Percentiles rank a stretch among this genome's conserved stretches.
These are phyloP conservation scores for Andricus grossulariae DNA, from an alignment of 1,140 invertebrate species.

Conservation along the genomic window DNA sequence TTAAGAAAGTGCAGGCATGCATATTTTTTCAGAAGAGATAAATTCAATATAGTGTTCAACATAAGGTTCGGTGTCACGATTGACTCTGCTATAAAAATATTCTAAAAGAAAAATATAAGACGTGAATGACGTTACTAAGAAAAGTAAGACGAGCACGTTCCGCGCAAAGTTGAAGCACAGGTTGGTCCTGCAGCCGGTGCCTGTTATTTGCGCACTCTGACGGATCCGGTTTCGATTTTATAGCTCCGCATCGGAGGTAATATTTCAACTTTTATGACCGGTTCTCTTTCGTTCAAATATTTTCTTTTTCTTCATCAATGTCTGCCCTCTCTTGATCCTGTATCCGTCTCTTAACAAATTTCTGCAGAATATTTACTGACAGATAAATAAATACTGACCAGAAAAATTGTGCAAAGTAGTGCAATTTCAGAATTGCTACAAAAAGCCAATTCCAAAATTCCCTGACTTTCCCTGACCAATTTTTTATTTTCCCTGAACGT, in stretches of 20 bases:
- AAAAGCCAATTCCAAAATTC: too few species aligned
- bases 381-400: too few species aligned
- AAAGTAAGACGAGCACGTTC: slow-evolving; percentile 27
- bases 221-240: slow-evolving; percentile 70
- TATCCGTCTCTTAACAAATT: background rate
- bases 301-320: slow-evolving; percentile 33
- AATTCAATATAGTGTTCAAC: slow-evolving; percentile 25
- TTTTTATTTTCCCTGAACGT: too few species aligned
- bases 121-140: slow-evolving; percentile 17
- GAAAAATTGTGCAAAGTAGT: too few species aligned
- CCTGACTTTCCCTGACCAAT: too few species aligned
- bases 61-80: slow-evolving; percentile 11
- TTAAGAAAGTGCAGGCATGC: background rate
- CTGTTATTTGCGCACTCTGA: slow-evolving; percentile 56
- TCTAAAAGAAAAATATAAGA: slow-evolving; percentile 7
- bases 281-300: slow-evolving; percentile 43
- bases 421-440: too few species aligned
- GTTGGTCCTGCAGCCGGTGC: slow-evolving; percentile 41
- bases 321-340: slow-evolving; percentile 16
- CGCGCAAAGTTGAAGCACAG: slow-evolving; percentile 44
- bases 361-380: background rate
- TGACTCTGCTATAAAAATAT: background rate
- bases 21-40: background rate
- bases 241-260: slow-evolving; percentile 58
- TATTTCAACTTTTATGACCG: slow-evolving; percentile 64